Conservation (phyloP, 2,888 invertebrate genomes). For the Dugesia japonica region DNA sequence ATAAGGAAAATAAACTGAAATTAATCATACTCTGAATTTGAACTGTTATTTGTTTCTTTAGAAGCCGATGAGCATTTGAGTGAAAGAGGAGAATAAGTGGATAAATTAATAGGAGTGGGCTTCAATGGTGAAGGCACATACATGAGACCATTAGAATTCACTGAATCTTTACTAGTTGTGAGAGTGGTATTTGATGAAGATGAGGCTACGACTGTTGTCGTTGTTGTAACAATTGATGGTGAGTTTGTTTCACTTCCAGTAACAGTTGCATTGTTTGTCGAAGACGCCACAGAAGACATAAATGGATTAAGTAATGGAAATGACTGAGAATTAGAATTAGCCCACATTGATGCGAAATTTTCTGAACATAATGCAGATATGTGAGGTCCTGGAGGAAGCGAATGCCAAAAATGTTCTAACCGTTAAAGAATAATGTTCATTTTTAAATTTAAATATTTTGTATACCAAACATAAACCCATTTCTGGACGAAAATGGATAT, state of each 20-base stretch:
- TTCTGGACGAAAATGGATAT: slow-evolving; percentile 5
- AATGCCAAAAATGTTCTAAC: slow-evolving; percentile 7
- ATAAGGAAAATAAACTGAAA: neutral
- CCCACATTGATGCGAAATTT: slow-evolving; percentile 14
- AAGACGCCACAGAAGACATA: neutral
- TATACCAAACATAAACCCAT: slow-evolving; percentile 8
- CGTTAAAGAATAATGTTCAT: neutral
- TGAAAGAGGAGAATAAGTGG: slow-evolving; percentile 7
- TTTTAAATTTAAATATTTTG: neutral
- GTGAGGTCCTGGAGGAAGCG: slow-evolving; percentile 20
- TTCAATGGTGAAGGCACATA: slow-evolving; percentile 16
- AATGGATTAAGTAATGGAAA: slow-evolving; percentile 15
- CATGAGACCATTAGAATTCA: neutral
- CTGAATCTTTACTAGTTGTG: neutral
- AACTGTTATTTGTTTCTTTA: slow-evolving; percentile 3
- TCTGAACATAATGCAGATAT: slow-evolving; percentile 11
- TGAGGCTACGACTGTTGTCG: neutral
- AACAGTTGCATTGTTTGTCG: neutral
- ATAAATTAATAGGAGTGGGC: neutral
- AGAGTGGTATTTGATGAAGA: neutral
- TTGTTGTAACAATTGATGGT: neutral
- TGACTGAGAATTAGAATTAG: slow-evolving; percentile 8
- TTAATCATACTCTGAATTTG: neutral
- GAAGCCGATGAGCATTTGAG: slow-evolving; percentile 2
- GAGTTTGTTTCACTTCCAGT: neutral